These are phyloP conservation scores for Setipinna tenuifilis DNA, from an alignment of 2,797 vertebrate genomes.

Conservation along the genomic window DNA sequence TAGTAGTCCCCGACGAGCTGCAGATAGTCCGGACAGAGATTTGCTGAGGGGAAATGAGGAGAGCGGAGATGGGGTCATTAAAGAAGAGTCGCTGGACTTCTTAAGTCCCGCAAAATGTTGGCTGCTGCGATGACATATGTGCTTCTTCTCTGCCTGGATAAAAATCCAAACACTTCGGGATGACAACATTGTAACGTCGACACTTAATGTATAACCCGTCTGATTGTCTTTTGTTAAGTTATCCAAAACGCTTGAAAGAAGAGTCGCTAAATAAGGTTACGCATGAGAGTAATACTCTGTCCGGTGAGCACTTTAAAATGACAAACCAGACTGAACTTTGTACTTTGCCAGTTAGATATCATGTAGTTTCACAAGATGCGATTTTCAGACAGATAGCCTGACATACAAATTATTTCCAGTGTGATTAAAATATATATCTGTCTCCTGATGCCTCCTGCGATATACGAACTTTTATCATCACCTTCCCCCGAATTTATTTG, in stretches of 20 bases:
- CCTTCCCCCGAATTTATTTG: conserved; percentile 51
- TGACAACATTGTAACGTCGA: conserved; percentile 55
- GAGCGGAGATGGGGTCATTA: conserved; percentile 43
- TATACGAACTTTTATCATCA: conserved; percentile 37
- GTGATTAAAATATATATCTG: conserved; percentile 20
- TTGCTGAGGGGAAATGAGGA: conserved; percentile 62
- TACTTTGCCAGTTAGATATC: conserved; percentile 39
- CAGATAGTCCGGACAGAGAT: conserved; percentile 66
- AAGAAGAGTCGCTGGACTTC: background rate
- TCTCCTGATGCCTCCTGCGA: background rate
- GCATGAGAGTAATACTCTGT: background rate
- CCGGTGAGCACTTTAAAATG: conserved; percentile 38
- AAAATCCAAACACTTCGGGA: conserved; percentile 48
- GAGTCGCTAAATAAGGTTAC: no score
- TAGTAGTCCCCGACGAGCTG: conserved; percentile 62
- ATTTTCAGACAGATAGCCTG: background rate
- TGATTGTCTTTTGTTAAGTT: no score
- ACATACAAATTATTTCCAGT: conserved; percentile 29
- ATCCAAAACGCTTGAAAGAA: no score
- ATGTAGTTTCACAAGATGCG: conserved; percentile 37
- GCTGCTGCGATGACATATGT: conserved; percentile 31
- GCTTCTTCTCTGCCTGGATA: conserved; percentile 41
- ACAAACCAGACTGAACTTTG: conserved; percentile 60
- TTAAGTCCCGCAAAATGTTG: background rate
- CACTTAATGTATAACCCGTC: no score